A percentile compares a stretch with the other conserved stretches of the same genome.
phyloP scores from a whole-genome alignment of 1,140 invertebrate species.

The Brachionus sp. region DNA sequence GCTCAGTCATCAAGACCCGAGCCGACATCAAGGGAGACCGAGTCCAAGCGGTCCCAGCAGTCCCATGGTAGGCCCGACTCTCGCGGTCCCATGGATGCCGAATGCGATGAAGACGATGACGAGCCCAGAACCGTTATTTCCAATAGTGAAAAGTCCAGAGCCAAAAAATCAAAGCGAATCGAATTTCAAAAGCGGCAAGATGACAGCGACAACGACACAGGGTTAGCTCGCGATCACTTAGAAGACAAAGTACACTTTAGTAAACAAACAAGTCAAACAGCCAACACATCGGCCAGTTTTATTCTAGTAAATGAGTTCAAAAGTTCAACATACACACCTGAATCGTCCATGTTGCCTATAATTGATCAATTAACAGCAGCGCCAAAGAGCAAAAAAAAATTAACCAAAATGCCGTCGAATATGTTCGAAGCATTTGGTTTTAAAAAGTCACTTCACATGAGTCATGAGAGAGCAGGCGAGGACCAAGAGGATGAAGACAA shows the following conservation, averaged over 20 bases:
- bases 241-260: background rate
- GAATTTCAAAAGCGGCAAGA: conserved; percentile 5
- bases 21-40: too few relatives aligned
- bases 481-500: background rate
- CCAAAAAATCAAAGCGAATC: conserved; percentile 5
- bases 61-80: background rate
- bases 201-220: background rate
- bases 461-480: background rate
- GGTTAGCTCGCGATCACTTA: background rate
- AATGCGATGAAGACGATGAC: background rate
- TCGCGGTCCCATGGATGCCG: background rate
- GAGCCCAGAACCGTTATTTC: background rate
- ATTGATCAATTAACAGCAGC: background rate
- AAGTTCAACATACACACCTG: conserved; percentile 18
- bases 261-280: background rate
- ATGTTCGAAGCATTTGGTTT: background rate
- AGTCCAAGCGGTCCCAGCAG: too few relatives aligned
- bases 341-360: background rate
- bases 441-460: conserved; percentile 2
- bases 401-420: background rate
- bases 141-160: background rate
- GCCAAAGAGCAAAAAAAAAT: conserved; percentile 28
- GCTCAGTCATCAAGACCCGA: background rate
- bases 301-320: conserved; percentile 16
- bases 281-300: background rate